Evolutionary conservation across 2,797 vertebrate species (phyloP).

Genomic region (Lacerta bilineata): DNA sequence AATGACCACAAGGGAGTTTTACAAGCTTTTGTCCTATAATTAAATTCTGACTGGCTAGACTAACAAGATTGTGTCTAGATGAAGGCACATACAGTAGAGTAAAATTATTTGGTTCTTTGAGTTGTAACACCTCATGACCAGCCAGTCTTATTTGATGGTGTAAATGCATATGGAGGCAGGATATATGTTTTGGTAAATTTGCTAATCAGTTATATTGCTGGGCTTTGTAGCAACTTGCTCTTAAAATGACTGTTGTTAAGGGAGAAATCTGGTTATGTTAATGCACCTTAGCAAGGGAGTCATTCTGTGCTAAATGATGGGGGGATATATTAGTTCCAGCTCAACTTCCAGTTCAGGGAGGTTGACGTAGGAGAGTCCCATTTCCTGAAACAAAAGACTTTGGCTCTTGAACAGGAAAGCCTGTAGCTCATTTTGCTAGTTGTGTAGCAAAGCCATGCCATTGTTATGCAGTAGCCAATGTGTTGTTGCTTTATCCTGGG

Average conservation of each 20-base stretch:
- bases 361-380: no score
- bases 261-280: background rate
- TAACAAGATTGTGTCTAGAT: background rate
- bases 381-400: background rate
- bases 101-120: slow-evolving; percentile 3
- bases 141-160: background rate
- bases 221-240: background rate
- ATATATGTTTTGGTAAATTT: background rate
- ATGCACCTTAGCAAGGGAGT: background rate
- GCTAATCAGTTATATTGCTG: background rate
- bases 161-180: background rate
- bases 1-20: slow-evolving; percentile 2
- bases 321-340: background rate
- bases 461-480: background rate
- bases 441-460: background rate
- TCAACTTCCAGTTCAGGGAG: background rate
- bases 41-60: slow-evolving; percentile 5
- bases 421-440: background rate
- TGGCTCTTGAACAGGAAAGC: background rate
- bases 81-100: background rate
- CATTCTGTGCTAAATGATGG: background rate
- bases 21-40: slow-evolving; percentile 12
- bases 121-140: background rate
- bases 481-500: background rate
- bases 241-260: background rate